Evolutionary conservation across 2,797 vertebrate species (phyloP).

Genomic region (Artibeus lituratus): DNA sequence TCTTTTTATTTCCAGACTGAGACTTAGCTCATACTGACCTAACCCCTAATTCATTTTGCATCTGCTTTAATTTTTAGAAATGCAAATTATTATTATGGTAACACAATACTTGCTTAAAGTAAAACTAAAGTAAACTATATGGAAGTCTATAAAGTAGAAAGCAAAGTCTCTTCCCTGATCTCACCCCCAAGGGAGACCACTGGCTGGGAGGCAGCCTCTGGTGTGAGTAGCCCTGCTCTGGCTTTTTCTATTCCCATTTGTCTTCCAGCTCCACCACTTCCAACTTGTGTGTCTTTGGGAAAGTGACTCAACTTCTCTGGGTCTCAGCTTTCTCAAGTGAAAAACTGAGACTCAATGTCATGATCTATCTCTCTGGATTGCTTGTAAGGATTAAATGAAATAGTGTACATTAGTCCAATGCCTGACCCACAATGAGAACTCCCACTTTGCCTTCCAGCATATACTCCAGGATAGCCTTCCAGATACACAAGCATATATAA

Average conservation of each 20-base stretch:
- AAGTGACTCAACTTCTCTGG: background rate
- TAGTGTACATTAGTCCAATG: background rate
- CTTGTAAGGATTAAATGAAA: background rate
- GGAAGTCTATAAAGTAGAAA: background rate
- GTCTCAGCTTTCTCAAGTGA: background rate
- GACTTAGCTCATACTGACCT: background rate
- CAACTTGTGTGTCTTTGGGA: background rate
- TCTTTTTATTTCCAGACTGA: background rate
- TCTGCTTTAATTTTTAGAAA: background rate
- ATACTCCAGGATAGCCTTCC: background rate
- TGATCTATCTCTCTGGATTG: background rate
- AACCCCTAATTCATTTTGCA: background rate
- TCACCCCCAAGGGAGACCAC: accelerated
- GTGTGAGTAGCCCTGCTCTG: accelerated
- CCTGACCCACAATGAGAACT: background rate
- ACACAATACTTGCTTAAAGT: background rate
- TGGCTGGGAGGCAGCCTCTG: accelerated
- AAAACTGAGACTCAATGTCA: background rate
- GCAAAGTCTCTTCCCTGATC: background rate
- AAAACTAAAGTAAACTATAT: background rate
- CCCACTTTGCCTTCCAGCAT: background rate
- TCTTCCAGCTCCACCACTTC: background rate
- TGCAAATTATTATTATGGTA: background rate
- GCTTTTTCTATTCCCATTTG: background rate
- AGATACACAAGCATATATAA: background rate